phyloP scores from a whole-genome alignment of 2,888 invertebrate species.

The Caenorhabditis macrosperma region DNA sequence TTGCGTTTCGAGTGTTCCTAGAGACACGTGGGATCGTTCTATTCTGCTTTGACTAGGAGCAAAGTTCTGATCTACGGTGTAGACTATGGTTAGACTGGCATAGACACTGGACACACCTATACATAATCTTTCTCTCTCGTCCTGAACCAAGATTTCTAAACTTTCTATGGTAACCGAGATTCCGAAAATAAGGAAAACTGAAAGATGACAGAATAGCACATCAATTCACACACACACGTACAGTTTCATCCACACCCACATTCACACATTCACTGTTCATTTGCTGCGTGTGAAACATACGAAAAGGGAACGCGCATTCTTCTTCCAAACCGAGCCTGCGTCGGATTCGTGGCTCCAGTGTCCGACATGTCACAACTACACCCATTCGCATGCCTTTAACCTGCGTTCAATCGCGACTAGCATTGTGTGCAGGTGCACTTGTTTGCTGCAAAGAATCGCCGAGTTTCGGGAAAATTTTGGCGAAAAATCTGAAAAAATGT shows the following conservation, averaged over 20 bases:
- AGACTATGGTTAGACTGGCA: no score
- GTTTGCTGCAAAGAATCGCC: constrained; percentile 44
- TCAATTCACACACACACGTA: not conserved
- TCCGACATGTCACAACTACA: constrained; percentile 26
- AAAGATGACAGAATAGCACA: constrained; percentile 2
- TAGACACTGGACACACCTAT: no score
- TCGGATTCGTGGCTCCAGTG: not conserved
- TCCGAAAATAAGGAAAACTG: not conserved
- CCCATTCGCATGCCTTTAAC: constrained; percentile 61
- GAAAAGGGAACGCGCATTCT: not conserved
- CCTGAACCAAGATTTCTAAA: not conserved
- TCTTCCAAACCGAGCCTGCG: not conserved
- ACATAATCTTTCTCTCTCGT: no score
- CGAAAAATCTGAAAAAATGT: not conserved
- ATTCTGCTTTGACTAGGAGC: no score
- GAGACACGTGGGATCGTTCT: no score
- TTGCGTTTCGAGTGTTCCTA: no score
- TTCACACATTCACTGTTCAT: not conserved
- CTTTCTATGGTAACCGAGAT: no score
- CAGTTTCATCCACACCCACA: not conserved
- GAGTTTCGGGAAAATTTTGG: constrained; percentile 1
- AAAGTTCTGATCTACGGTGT: no score
- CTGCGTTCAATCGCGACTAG: constrained; percentile 57
- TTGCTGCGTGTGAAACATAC: not conserved
- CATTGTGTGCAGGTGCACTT: constrained; percentile 45